Percentiles rank a stretch among this genome's conserved stretches.
Evolutionary conservation across 2,113 vertebrate genomes (phyloP).

Genomic region (Galeopterus variegatus): DNA sequence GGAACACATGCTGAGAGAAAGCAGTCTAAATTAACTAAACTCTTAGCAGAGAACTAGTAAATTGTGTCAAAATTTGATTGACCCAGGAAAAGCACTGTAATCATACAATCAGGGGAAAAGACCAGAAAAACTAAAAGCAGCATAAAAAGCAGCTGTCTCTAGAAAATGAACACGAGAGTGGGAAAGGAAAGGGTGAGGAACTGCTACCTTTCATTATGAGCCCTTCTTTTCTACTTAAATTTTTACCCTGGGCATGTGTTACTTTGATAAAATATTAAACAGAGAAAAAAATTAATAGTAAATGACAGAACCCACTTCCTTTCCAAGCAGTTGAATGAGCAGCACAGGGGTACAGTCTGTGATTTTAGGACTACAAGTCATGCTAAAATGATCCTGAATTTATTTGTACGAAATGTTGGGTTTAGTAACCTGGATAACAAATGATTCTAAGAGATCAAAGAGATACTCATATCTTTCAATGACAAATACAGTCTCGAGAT

Average conservation of each 20-base stretch:
- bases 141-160: background rate
- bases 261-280: constrained; percentile 67
- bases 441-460: constrained; percentile 20
- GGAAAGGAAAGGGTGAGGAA: background rate
- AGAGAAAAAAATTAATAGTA: constrained; percentile 24
- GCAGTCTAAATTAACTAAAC: background rate
- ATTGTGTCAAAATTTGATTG: background rate
- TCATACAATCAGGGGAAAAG: background rate
- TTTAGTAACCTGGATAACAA: background rate
- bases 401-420: constrained; percentile 21
- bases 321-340: background rate
- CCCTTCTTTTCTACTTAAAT: background rate
- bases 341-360: background rate
- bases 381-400: background rate
- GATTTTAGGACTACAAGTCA: constrained; percentile 38
- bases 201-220: background rate
- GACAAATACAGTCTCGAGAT: constrained; percentile 49
- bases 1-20: background rate
- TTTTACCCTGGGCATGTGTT: background rate
- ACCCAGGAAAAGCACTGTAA: background rate
- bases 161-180: background rate
- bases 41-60: background rate
- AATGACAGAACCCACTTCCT: background rate
- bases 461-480: background rate
- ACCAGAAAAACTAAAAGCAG: background rate